A percentile compares a stretch with the other conserved stretches of the same genome.
These are phyloP conservation scores for Epinotia bilunana DNA, from an alignment of 2,888 invertebrate genomes.

Conservation along the genomic window DNA sequence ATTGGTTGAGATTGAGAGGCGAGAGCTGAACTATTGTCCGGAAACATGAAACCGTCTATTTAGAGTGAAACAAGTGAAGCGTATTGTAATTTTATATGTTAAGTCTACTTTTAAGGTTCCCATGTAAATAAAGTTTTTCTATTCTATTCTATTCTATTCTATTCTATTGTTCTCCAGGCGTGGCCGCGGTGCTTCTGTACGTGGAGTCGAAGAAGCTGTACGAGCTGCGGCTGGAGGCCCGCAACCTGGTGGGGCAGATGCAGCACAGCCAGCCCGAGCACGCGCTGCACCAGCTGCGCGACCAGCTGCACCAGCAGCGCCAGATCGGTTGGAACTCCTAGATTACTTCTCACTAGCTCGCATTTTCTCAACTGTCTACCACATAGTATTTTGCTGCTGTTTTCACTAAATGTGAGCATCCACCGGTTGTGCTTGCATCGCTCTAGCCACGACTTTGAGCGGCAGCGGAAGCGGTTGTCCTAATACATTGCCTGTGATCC, in stretches of 20 bases:
- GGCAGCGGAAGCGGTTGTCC: no score
- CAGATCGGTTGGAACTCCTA: conserved; percentile 49
- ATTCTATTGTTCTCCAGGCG: conserved; percentile 73
- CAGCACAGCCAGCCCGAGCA: conserved; percentile 88
- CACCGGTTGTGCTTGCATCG: no score
- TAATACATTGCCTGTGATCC: no score
- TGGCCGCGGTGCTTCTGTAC: conserved; percentile 88
- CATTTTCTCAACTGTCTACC: not conserved
- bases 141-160: no score
- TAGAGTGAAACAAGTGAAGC: not conserved
- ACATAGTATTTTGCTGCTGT: not conserved
- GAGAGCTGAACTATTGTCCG: no score
- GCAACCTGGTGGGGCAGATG: conserved; percentile 95
- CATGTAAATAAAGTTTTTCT: no score
- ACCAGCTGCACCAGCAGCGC: conserved; percentile 76
- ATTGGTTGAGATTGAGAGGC: no score
- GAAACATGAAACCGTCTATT: no score
- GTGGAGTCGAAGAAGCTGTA: conserved; percentile 89
- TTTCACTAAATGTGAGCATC: not conserved
- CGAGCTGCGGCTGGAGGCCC: conserved; percentile 89
- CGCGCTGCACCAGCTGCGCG: conserved; percentile 73
- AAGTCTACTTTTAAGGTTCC: no score
- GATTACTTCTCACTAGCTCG: not conserved
- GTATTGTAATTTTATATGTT: no score
- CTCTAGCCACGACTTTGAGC: no score